Evolutionary conservation across 2,888 invertebrate genomes (phyloP).

Genomic region (Xanthostigma xanthostigma): DNA sequence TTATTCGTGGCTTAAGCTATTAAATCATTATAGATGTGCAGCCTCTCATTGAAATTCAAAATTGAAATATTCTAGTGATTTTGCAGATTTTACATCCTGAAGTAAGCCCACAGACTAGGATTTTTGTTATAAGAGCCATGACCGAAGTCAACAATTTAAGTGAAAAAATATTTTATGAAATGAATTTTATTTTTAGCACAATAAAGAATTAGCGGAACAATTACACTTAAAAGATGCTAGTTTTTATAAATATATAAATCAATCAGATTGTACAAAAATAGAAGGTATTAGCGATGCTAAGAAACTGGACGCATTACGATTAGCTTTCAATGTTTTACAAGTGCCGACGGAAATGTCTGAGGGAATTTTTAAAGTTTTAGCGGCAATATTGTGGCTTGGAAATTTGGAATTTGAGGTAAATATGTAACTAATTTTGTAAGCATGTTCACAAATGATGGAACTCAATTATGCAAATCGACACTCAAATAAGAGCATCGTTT

Average conservation of each 20-base stretch:
- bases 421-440: background rate
- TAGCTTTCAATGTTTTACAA: conserved; percentile 80
- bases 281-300: conserved; percentile 50
- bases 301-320: conserved; percentile 67
- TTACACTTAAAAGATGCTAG: conserved; percentile 59
- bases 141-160: too few relatives aligned
- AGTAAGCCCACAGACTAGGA: too few relatives aligned
- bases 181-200: conserved; percentile 33
- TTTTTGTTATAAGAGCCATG: background rate
- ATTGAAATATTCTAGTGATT: too few relatives aligned
- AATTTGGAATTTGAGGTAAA: conserved; percentile 64
- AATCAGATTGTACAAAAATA: conserved; percentile 55
- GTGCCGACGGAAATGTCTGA: conserved; percentile 75
- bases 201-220: conserved; percentile 57
- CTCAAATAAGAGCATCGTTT: too few relatives aligned
- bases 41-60: too few relatives aligned
- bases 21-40: too few relatives aligned
- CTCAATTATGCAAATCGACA: too few relatives aligned
- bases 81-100: too few relatives aligned
- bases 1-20: too few relatives aligned
- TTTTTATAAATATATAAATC: conserved; percentile 70
- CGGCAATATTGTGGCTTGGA: conserved; percentile 82
- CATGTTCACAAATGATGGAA: background rate
- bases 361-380: conserved; percentile 75
- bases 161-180: too few relatives aligned